A percentile compares a stretch with the other conserved stretches of the same genome.
phyloP scores from a whole-genome alignment of 2,113 vertebrate species.

The Halcyon senegalensis region DNA sequence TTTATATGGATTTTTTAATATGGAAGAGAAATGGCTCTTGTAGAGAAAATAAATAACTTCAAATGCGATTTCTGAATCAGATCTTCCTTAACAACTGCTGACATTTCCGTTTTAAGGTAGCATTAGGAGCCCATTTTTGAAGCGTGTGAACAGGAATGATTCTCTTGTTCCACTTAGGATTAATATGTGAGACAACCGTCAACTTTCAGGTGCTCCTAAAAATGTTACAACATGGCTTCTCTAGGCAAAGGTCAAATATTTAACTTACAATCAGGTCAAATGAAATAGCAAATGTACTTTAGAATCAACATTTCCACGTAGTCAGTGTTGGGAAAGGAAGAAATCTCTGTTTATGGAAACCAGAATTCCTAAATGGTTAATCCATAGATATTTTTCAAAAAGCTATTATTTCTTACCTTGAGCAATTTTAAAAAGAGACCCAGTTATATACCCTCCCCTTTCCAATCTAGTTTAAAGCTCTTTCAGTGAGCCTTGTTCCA shows the following conservation, averaged over 20 bases:
- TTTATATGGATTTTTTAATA: not conserved
- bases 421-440: not conserved
- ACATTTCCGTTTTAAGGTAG: not conserved
- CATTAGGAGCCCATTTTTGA: not conserved
- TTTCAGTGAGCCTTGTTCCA: not conserved
- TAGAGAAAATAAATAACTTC: not conserved
- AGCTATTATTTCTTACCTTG: not conserved
- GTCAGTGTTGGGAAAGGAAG: not conserved
- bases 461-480: not conserved
- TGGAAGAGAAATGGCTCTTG: not conserved
- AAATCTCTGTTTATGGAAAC: not conserved
- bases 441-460: too few species aligned
- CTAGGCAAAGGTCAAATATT: not conserved
- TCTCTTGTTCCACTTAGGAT: not conserved
- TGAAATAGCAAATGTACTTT: not conserved
- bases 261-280: not conserved
- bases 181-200: not conserved
- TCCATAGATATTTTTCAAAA: constrained; percentile 15
- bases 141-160: not conserved
- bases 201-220: not conserved
- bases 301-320: not conserved
- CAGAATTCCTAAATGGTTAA: constrained; percentile 54
- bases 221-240: not conserved
- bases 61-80: not conserved
- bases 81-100: not conserved